Evolutionary conservation across 2,113 vertebrate species (phyloP), one percentile per base, ranked within the genome.

Genomic region (Epinephelus cyanopodus): DNA sequence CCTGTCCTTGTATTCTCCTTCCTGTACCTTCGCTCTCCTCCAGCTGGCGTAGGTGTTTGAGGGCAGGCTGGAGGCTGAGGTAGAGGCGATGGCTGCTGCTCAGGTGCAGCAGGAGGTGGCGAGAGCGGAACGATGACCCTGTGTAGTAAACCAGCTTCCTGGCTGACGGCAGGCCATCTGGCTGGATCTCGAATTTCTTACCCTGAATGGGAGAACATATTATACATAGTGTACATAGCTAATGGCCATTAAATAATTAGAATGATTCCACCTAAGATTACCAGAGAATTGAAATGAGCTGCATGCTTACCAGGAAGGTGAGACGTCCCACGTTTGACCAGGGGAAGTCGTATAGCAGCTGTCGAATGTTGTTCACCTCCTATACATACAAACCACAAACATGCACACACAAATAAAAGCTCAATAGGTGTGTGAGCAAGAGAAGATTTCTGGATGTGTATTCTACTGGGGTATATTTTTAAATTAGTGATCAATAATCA

Each of bases 151-250:
- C 95, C 84, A 97, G 89, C 80, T 97, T 98, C 86, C 94, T 94
- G n/a, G 97, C 96, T 18, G 96, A 96, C 0, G 96, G 97, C 88
- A 97, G 94, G 70, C 97, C 97, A 45, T 97, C 97, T 11, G 96
- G 97, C 87, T 96, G 96, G 92, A 98, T 97, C 95, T 97, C 96
- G 60, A 98, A 97, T 88, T 95, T 97, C 82, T 98, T 97, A 5
- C 97, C 97, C 98, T 98, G 91, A 48, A 79, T 57, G 25, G 15
- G 33, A 79, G 45, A 73, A 60, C 11, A 69, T 53, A 64, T 74
- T 77, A 72, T 42, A 70, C 6, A 27, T 4, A 23, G 65, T 50
- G n/a, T 52, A 48, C 74, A 42, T 60, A 70, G 77, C 61, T 15
- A 76, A 72, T 33, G 77, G 3, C 19, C 74, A 58, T 72, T 86